phyloP scores from a whole-genome alignment of 2,888 invertebrate species.

The Neelides folsomi region DNA sequence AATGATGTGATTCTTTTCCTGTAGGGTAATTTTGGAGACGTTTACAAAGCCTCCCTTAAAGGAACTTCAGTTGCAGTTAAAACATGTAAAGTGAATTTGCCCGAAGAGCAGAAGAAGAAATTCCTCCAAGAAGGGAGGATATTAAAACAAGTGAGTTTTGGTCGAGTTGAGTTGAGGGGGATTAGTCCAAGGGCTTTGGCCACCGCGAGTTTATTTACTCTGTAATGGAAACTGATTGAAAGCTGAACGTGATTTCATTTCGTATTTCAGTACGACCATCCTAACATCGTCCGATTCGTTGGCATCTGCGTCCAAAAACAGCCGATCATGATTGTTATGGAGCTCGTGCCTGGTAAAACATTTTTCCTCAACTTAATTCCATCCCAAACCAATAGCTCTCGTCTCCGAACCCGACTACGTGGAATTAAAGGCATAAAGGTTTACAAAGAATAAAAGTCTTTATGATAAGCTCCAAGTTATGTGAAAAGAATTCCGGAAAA shows the following conservation, averaged over 20 bases:
- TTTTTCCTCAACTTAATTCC: no score
- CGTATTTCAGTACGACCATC: conserved; percentile 71
- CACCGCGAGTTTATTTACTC: no score
- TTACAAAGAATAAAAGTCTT: no score
- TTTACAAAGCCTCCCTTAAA: conserved; percentile 77
- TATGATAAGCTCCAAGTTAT: no score
- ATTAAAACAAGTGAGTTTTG: conserved; percentile 46
- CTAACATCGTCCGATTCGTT: conserved; percentile 87
- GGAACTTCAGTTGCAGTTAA: conserved; percentile 86
- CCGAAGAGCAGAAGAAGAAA: conserved; percentile 83
- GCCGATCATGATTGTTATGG: conserved; percentile 99
- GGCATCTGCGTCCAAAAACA: conserved; percentile 97
- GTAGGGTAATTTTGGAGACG: conserved; percentile 95
- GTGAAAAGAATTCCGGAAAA: no score
- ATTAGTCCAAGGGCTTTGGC: no score
- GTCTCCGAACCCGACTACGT: no score
- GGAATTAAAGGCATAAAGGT: no score
- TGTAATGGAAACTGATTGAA: no score
- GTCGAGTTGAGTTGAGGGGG: no score
- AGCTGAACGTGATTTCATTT: no score
- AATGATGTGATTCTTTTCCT: conserved; percentile 28
- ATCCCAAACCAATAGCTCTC: no score
- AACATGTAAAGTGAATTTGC: conserved; percentile 83
- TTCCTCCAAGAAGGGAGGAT: conserved; percentile 92
- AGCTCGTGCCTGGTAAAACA: conserved; percentile 65